Evolutionary conservation across 2,113 vertebrate genomes (phyloP).

Genomic region (Coturnix japonica): DNA sequence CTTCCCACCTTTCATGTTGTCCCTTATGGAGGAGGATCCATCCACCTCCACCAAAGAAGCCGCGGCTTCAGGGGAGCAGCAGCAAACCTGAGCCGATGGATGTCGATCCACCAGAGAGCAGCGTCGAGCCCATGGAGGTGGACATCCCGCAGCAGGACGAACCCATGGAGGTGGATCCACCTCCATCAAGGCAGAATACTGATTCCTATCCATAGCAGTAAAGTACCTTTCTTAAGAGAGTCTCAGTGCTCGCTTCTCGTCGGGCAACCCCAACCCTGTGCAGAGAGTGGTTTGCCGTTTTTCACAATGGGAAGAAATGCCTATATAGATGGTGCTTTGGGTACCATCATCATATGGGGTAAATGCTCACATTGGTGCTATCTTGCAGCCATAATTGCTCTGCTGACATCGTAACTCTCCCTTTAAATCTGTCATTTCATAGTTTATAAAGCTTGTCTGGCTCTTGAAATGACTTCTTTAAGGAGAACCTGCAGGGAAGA

Average conservation of each 20-base stretch:
- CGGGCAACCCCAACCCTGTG: background rate
- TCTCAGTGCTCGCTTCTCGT: background rate
- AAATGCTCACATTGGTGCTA: background rate
- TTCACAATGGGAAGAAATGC: background rate
- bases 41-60: too few species aligned
- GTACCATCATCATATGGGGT: background rate
- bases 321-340: background rate
- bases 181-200: too few species aligned
- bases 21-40: too few species aligned
- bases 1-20: too few species aligned
- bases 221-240: background rate
- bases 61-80: too few species aligned
- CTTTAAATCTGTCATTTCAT: background rate
- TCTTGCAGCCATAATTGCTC: background rate
- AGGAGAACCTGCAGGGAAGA: background rate
- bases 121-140: too few species aligned
- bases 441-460: background rate
- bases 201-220: too few species aligned
- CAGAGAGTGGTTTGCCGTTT: background rate
- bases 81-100: too few species aligned
- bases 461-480: background rate
- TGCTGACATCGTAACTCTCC: background rate
- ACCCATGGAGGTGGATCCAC: too few species aligned
- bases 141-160: too few species aligned
- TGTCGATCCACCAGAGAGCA: too few species aligned